phyloP scores from a whole-genome alignment of 2,113 vertebrate genomes.

The Eudyptes chrysolophus region DNA sequence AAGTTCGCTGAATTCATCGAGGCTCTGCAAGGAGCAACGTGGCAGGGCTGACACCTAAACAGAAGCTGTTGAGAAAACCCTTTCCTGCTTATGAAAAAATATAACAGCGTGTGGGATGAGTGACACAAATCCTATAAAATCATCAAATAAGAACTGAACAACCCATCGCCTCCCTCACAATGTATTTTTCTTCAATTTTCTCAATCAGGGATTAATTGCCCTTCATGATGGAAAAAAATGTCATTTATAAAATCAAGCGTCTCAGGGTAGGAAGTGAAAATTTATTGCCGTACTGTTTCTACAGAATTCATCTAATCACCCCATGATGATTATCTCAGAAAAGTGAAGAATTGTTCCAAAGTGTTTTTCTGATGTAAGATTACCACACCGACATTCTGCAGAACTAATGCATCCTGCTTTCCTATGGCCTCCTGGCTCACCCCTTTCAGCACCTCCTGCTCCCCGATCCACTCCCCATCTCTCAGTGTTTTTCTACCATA shows the following conservation, averaged over 20 bases:
- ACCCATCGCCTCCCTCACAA: background rate
- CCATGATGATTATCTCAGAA: background rate
- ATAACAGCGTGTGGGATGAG: background rate
- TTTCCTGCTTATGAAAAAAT: background rate
- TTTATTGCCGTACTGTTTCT: background rate
- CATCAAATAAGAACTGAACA: background rate
- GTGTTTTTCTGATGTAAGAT: background rate
- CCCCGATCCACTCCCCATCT: background rate
- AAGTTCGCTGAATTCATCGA: background rate
- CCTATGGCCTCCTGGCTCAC: background rate
- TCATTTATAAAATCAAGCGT: background rate
- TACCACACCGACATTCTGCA: background rate
- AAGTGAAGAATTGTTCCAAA: background rate
- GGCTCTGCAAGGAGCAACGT: background rate
- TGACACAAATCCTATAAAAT: background rate
- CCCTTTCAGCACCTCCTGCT: background rate
- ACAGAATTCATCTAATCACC: background rate
- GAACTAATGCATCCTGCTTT: background rate
- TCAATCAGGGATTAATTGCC: background rate
- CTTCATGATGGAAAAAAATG: background rate
- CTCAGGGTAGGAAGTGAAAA: background rate
- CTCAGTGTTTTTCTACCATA: background rate
- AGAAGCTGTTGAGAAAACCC: background rate
- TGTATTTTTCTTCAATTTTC: background rate
- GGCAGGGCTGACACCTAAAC: background rate